Base-by-base conservation (phyloP, 2,113 vertebrate genomes). In the Thalassarche chlororhynchos region DNA sequence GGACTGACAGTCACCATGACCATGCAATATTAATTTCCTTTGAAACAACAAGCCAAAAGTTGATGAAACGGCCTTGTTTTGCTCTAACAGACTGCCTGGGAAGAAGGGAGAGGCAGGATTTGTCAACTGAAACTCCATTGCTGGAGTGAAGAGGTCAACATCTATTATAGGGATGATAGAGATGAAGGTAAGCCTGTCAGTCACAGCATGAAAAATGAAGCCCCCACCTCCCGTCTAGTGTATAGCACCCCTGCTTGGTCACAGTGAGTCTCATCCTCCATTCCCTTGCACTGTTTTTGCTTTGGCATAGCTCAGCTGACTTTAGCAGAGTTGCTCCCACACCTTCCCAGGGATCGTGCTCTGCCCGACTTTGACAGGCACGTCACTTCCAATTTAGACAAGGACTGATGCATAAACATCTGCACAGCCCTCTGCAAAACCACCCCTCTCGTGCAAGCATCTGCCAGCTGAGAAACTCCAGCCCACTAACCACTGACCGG, bases 131-230 rank as follows among this genome's bases (percentile, higher is more conserved):
- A 87, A 72, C 74, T 90, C 61, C 58, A 93, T 0, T 95, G 87
- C 91, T 68, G 62, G 91, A 96, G 89, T 60, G 75, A 96, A 96
- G 71, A 87, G 84, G 84, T 97, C 97, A 97, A 88, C 89, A 80
- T 95, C 62, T 86, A 89, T 93, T 87, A 90, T 3, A 93, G 38
- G 87, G 78, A 94, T 94, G 89, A 95, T 47, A 93, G 75, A 89
- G 91, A 95, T 86, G 91, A 91, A 96, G 87, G 81, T 46, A 95
- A 91, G 71, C 40, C 81, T 95, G 87, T 76, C 95, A 94, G 54
- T 91, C 87, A 91, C 6, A 69, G 49, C 9, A 70, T 91, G 81
- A 95, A 92, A 97, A 95, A 94, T 88, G 52, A 90, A 94, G 46
- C 12, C 21, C 10, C 49, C 25, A 36, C 57, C 18, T 75, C 68